Evolutionary conservation across 2,888 invertebrate species (phyloP).

Genomic region (Lapara coniferarum): DNA sequence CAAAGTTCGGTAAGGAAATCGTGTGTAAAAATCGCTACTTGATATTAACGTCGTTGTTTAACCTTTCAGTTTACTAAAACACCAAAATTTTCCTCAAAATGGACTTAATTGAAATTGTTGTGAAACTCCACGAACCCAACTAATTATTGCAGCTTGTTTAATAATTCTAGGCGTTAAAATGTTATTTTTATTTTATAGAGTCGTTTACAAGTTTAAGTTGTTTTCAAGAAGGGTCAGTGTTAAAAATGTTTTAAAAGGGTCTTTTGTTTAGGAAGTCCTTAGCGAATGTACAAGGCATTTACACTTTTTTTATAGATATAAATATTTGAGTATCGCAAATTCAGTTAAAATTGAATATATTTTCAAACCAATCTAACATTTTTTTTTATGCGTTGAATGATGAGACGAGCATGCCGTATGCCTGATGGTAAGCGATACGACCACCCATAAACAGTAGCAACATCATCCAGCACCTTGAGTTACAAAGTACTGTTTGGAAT

Average conservation of each 20-base stretch:
- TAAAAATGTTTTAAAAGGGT: background rate
- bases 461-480: too few relatives aligned
- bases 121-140: conserved; percentile 9
- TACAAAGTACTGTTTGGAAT: too few relatives aligned
- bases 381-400: too few relatives aligned
- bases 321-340: too few relatives aligned
- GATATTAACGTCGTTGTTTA: background rate
- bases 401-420: too few relatives aligned
- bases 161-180: conserved; percentile 9
- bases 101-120: conserved; percentile 27
- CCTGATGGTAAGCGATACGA: too few relatives aligned
- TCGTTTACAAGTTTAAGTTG: background rate
- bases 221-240: background rate
- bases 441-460: too few relatives aligned
- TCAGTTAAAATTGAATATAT: too few relatives aligned
- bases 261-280: background rate
- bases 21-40: background rate
- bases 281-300: background rate
- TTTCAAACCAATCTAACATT: too few relatives aligned
- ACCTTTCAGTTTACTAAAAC: background rate
- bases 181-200: conserved; percentile 9
- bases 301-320: too few relatives aligned
- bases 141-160: conserved; percentile 16
- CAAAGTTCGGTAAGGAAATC: too few relatives aligned
- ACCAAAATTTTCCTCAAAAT: background rate